Conservation (phyloP, 2,113 vertebrate species). For the Epinephelus fuscoguttatus region DNA sequence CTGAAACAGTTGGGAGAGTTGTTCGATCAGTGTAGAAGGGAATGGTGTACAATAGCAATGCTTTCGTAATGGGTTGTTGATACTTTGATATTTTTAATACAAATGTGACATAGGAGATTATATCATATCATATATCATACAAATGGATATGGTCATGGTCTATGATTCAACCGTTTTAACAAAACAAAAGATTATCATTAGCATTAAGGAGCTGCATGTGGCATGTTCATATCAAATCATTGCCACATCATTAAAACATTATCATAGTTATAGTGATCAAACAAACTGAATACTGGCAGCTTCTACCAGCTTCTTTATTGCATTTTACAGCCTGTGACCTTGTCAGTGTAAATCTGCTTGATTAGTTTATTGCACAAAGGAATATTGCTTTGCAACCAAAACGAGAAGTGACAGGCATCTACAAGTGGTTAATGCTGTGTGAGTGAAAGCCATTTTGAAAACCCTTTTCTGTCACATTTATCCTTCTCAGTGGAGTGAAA, state of each 20-base stretch:
- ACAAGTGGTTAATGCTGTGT: neutral
- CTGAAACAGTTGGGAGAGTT: too few species aligned
- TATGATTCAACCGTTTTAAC: neutral
- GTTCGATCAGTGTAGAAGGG: neutral
- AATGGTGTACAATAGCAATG: neutral
- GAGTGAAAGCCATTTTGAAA: neutral
- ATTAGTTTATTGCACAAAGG: constrained; percentile 18
- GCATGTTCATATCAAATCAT: neutral
- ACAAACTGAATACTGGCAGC: neutral
- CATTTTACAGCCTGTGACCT: constrained; percentile 18
- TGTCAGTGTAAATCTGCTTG: neutral
- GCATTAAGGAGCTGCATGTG: neutral
- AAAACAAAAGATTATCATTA: neutral
- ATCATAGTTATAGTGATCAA: neutral
- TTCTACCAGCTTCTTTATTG: constrained; percentile 24
- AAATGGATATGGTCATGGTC: neutral
- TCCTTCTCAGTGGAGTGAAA: neutral
- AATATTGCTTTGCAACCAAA: neutral
- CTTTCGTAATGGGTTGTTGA: neutral
- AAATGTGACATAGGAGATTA: too few species aligned
- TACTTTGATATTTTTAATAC: too few species aligned
- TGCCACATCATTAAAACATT: neutral
- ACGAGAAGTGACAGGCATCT: neutral
- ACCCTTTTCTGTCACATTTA: neutral
- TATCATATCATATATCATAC: too few species aligned